Base-by-base conservation (phyloP, 1,140 invertebrate genomes). In the Charaxes varanes region DNA sequence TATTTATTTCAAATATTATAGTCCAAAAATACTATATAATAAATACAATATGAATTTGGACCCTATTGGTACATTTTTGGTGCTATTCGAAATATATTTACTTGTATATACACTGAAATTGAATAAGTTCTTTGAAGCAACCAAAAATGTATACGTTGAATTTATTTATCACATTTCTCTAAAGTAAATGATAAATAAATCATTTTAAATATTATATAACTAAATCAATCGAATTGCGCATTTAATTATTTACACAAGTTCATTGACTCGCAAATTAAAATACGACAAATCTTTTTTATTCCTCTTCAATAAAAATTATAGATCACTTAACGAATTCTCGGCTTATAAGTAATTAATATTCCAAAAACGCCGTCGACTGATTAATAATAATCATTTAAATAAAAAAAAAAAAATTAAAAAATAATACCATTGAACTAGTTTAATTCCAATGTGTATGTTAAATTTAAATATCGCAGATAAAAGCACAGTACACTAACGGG, bases 41-140 rank as follows among this genome's bases (percentile, higher is more conserved):
- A 36, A 19, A 11, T 21, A 7, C 15, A 22, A 41, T 13, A 31
- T n/a, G n/a, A n/a, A n/a, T n/a, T n/a, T n/a, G 21, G 21, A 23
- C 10, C 21, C 21, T 26, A 26, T 26, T 41, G 18, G 10, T 31
- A 44, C 22, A 46, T 53, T 41, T 53, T 53, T 47, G 42, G 50
- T 38, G 42, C 30, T 23, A 31, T 28, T 42, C 28, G 28, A 41
- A 41, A 23, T 11, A 12, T 11, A 27, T 27, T 12, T 11, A 16
- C n/a, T n/a, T n/a, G n/a, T 16, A 19, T 18, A 32, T 19, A 19
- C 6, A 18, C n/a, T 15, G 8, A 7, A 28, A 15, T 28, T 15
- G n/a, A 28, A 28, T 16, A 28, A 6, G n/a, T 19, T 5, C n/a
- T 1, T 19, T 24, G 22, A 8, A 8, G n/a, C 11, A 24, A 24